phyloP scores from a whole-genome alignment of 1,140 invertebrate genomes.

The Halyomorpha halys region DNA sequence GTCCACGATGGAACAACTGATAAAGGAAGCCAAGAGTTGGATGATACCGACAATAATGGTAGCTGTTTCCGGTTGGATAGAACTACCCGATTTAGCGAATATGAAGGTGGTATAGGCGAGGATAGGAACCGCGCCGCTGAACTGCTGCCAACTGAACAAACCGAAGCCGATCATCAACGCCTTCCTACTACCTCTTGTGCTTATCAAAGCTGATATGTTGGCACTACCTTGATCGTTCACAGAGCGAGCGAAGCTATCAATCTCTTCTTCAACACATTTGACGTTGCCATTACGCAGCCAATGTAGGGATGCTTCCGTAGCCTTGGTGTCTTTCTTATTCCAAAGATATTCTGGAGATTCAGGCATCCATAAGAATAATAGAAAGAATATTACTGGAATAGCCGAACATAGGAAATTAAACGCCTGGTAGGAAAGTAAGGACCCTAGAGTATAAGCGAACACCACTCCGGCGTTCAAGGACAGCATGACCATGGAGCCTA shows the following conservation, averaged over 20 bases:
- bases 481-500: conserved; percentile 75
- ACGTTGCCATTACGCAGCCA: conserved; percentile 48
- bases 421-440: conserved; percentile 47
- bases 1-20: conserved; percentile 62
- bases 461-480: conserved; percentile 74
- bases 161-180: conserved; percentile 50
- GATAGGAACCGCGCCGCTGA: conserved; percentile 72
- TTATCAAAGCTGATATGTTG: conserved; percentile 35
- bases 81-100: conserved; percentile 57
- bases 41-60: conserved; percentile 68
- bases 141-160: conserved; percentile 73
- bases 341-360: conserved; percentile 68
- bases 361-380: conserved; percentile 60
- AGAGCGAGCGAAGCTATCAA: not conserved
- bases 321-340: conserved; percentile 38
- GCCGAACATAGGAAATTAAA: conserved; percentile 55
- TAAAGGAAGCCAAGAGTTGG: conserved; percentile 54
- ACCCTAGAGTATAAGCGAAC: conserved; percentile 58
- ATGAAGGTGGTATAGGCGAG: conserved; percentile 73
- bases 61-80: conserved; percentile 48
- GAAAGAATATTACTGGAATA: conserved; percentile 52
- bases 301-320: conserved; percentile 44
- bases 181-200: conserved; percentile 34
- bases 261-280: conserved; percentile 34
- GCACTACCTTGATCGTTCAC: conserved; percentile 29